phyloP scores from a whole-genome alignment of 53 echinoderm and acorn worm species.

The Holothuria scabra region DNA sequence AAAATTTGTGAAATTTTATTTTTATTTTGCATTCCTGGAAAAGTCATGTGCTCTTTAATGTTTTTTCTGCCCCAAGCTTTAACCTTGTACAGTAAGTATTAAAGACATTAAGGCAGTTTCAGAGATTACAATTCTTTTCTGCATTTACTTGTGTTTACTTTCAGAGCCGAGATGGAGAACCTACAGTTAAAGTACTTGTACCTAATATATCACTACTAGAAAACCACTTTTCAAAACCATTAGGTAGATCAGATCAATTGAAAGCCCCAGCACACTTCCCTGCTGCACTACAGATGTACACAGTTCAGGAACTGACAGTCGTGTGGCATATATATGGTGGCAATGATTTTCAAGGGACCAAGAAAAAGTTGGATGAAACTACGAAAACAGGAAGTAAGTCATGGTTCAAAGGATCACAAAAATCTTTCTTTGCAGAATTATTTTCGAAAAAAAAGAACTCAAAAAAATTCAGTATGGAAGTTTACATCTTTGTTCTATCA shows the following conservation, averaged over 20 bases:
- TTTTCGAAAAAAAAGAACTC: too few relatives aligned
- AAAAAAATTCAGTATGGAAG: too few relatives aligned
- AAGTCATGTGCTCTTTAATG: too few relatives aligned
- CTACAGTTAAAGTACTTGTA: conserved; percentile 77
- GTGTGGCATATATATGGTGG: conserved; percentile 97
- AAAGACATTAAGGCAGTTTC: too few relatives aligned
- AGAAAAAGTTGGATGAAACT: not conserved
- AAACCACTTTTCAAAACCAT: conserved; percentile 82
- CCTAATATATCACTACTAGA: conserved; percentile 62
- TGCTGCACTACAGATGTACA: conserved; percentile 77
- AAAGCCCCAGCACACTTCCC: conserved; percentile 90
- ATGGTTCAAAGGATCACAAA: not conserved
- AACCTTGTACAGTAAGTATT: too few relatives aligned
- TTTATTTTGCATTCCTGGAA: too few relatives aligned
- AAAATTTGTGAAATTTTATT: too few relatives aligned
- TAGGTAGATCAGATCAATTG: conserved; percentile 75
- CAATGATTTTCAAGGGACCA: conserved; percentile 63
- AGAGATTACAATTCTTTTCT: not conserved
- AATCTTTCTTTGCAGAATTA: too few relatives aligned
- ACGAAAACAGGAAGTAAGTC: not conserved
- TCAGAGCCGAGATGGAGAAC: conserved; percentile 76
- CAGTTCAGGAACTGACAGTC: conserved; percentile 88
- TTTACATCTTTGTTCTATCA: too few relatives aligned
- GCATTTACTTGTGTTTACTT: not conserved
- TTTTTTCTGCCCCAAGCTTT: too few relatives aligned